Percentiles rank a stretch among this genome's conserved stretches.
phyloP scores from a whole-genome alignment of 1,140 invertebrate genomes.

The Muscidifurax raptorellus region DNA sequence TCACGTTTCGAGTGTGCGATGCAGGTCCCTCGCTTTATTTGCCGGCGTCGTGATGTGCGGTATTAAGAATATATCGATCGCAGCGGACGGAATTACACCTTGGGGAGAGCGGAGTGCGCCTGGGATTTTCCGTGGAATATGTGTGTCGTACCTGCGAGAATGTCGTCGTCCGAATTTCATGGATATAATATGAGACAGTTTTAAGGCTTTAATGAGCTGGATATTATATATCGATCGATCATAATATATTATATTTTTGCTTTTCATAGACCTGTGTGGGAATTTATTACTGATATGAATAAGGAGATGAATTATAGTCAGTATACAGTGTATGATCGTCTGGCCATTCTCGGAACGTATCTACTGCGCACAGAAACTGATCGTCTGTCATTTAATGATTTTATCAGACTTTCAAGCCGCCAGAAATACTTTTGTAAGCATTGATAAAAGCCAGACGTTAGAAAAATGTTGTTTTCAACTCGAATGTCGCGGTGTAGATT shows the following conservation, averaged over 20 bases:
- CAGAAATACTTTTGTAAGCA: constrained; percentile 26
- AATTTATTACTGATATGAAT: not conserved
- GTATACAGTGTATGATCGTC: too few species aligned
- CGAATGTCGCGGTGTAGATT: not conserved
- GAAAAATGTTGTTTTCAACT: not conserved
- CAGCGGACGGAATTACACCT: not conserved
- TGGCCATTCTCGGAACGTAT: not conserved
- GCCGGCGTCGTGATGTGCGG: not conserved
- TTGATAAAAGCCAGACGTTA: not conserved
- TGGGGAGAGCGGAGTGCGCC: not conserved
- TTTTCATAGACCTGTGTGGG: not conserved
- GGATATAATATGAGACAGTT: not conserved
- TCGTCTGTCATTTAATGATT: too few species aligned
- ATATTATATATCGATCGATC: not conserved
- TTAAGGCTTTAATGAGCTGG: not conserved
- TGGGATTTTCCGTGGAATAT: not conserved
- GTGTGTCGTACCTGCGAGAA: not conserved
- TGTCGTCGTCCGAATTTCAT: not conserved
- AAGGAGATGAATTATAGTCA: not conserved
- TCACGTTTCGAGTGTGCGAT: constrained; percentile 40
- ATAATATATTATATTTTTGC: too few species aligned
- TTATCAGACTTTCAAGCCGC: not conserved
- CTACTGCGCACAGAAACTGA: not conserved
- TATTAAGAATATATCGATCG: constrained; percentile 38
- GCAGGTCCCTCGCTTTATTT: constrained; percentile 21